These are phyloP conservation scores for Mareca strepera DNA, from an alignment of 2,797 vertebrate species.

Conservation along the genomic window DNA sequence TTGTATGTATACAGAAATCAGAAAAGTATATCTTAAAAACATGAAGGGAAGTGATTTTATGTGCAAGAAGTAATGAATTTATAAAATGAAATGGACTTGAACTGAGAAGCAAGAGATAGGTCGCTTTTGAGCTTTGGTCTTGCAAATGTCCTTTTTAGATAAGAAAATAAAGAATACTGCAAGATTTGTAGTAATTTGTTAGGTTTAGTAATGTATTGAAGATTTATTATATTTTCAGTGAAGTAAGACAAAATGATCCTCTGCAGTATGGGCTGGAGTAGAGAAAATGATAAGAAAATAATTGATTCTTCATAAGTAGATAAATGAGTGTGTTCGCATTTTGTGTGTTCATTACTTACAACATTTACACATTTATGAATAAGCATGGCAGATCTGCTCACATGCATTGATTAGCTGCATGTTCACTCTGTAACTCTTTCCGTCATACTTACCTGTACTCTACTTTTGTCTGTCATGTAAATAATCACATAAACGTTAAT, in stretches of 20 bases:
- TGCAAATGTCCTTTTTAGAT: background rate
- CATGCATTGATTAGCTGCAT: constrained; percentile 50
- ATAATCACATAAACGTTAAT: background rate
- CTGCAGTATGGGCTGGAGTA: constrained; percentile 17
- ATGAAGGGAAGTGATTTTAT: background rate
- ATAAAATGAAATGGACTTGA: constrained; percentile 24
- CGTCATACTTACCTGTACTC: constrained; percentile 56
- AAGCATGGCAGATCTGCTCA: constrained; percentile 54
- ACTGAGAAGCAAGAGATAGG: background rate
- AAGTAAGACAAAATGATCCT: constrained; percentile 66
- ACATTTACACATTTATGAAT: constrained; percentile 70
- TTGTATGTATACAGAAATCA: background rate
- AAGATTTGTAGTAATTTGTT: constrained; percentile 57
- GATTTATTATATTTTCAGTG: constrained; percentile 68
- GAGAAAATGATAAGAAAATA: constrained; percentile 65
- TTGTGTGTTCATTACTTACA: constrained; percentile 75
- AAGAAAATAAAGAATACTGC: constrained; percentile 20
- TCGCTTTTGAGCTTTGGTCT: background rate
- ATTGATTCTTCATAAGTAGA: constrained; percentile 71
- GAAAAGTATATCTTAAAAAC: background rate
- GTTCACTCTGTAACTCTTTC: constrained; percentile 57
- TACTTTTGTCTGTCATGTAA: constrained; percentile 1
- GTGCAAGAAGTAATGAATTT: background rate
- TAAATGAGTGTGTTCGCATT: constrained; percentile 67
- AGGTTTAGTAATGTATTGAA: constrained; percentile 63